These are phyloP conservation scores for Strix aluco DNA, from an alignment of 2,113 vertebrate species.

Conservation along the genomic window DNA sequence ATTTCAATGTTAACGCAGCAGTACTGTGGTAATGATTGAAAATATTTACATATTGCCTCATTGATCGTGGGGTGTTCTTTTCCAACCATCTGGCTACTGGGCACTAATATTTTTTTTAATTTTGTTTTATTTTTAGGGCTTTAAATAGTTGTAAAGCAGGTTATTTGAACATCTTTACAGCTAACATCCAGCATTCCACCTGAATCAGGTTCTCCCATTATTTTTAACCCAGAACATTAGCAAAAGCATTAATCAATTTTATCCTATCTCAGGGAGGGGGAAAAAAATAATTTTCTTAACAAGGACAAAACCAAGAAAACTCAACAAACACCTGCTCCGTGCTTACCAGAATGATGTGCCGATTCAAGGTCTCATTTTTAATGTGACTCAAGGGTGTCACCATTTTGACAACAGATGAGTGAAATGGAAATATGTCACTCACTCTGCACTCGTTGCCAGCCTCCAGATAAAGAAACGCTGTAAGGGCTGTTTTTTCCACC, in stretches of 20 bases:
- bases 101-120: not conserved
- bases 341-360: not conserved
- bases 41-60: conserved; percentile 71
- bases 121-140: not conserved
- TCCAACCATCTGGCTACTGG: conserved; percentile 72
- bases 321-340: not conserved
- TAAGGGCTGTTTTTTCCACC: not conserved
- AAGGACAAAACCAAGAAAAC: not conserved
- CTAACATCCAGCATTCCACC: not conserved
- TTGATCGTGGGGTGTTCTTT: conserved; percentile 56
- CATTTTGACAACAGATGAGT: conserved; percentile 48
- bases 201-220: not conserved
- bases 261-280: not conserved
- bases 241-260: not conserved
- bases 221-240: conserved; percentile 13
- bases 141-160: not conserved
- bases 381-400: conserved; percentile 22
- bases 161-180: not conserved
- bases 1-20: conserved; percentile 50
- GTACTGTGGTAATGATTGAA: conserved; percentile 52
- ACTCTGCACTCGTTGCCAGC: not conserved
- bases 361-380: not conserved
- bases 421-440: conserved; percentile 44
- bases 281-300: not conserved
- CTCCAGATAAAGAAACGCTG: not conserved